phyloP scores from a whole-genome alignment of 2,797 vertebrate genomes.

The Falco cherrug region DNA sequence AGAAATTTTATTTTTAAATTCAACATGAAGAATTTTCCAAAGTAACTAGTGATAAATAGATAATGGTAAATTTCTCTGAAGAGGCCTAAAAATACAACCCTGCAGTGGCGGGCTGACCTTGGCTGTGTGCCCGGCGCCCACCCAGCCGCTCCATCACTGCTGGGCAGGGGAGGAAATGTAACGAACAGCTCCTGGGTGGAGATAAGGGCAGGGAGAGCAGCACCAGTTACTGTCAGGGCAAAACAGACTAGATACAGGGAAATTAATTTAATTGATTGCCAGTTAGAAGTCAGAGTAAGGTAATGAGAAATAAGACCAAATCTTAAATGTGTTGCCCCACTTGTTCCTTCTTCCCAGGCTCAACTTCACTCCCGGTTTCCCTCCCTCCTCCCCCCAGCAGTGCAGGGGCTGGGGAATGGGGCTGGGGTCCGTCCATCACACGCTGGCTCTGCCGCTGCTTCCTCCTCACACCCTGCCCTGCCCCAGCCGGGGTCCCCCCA shows the following conservation, averaged over 20 bases:
- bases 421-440: not conserved
- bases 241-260: not conserved
- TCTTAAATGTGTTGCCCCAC: not conserved
- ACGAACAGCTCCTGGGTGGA: rapidly evolving
- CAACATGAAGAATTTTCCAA: not conserved
- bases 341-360: not conserved
- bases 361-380: not conserved
- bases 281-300: not conserved
- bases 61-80: not conserved
- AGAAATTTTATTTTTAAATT: constrained; percentile 10
- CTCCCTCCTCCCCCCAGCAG: not conserved
- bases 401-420: rapidly evolving
- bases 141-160: not conserved
- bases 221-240: not conserved
- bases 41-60: not conserved
- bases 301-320: not conserved
- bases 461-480: not conserved
- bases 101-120: not conserved
- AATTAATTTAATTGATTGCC: not conserved
- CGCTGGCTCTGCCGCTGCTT: not conserved
- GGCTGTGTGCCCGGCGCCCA: not conserved
- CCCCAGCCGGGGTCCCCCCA: not conserved
- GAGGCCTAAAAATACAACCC: not conserved
- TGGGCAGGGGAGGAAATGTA: not conserved
- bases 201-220: not conserved